These are phyloP conservation scores for Pseudomyrmex dendroicus DNA, from an alignment of 1,140 invertebrate species.

Conservation along the genomic window DNA sequence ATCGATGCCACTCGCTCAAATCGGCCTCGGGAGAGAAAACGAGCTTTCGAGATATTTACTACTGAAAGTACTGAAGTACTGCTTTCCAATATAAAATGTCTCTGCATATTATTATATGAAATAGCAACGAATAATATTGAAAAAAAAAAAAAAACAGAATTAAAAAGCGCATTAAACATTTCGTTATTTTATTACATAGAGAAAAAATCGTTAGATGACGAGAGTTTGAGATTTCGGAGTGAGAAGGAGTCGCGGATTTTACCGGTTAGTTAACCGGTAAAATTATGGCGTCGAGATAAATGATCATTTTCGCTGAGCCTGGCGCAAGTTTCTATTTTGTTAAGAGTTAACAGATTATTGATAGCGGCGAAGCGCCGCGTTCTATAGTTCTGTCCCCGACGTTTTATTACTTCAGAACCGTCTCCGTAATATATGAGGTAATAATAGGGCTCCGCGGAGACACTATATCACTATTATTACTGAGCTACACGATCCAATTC, in stretches of 20 bases:
- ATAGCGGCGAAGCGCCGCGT: slow-evolving; percentile 27
- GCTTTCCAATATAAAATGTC: background rate
- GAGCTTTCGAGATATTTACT: background rate
- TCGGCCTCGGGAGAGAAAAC: background rate
- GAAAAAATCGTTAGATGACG: too few species aligned
- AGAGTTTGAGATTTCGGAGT: background rate
- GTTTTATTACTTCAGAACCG: slow-evolving; percentile 51
- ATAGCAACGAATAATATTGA: too few species aligned
- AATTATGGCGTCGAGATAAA: slow-evolving; percentile 32
- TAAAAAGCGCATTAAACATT: too few species aligned
- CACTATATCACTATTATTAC: slow-evolving; percentile 59
- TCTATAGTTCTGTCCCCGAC: slow-evolving; percentile 12
- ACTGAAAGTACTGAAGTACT: background rate
- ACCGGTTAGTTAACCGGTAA: slow-evolving; percentile 8
- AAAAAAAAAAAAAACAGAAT: too few species aligned
- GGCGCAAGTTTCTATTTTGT: slow-evolving; percentile 51
- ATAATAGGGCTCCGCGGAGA: slow-evolving; percentile 48
- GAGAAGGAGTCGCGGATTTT: background rate
- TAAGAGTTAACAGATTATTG: slow-evolving; percentile 55
- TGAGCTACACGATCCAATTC: slow-evolving; percentile 51
- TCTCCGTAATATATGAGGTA: slow-evolving; percentile 55
- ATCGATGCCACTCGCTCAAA: slow-evolving; percentile 10
- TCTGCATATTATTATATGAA: background rate
- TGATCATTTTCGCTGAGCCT: slow-evolving; percentile 39
- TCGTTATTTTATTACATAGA: too few species aligned